A percentile compares a stretch with the other conserved stretches of the same genome.
Conservation (phyloP, 2,113 vertebrate species). For the Pseudolaguvia tuberculata region DNA sequence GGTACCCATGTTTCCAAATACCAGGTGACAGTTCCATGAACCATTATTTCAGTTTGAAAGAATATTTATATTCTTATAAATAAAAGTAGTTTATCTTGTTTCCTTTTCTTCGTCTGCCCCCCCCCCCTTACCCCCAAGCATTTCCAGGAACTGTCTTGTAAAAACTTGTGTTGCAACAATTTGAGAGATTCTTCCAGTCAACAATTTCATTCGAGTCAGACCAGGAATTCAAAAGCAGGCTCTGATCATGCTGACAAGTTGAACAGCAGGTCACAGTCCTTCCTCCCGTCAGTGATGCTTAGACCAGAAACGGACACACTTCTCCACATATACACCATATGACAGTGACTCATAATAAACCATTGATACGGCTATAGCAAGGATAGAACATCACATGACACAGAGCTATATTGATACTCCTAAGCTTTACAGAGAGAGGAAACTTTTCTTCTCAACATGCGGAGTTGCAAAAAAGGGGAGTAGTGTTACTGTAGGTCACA, state of each 20-base stretch:
- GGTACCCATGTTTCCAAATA: too few relatives aligned
- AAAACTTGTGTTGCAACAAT: background rate
- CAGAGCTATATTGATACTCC: background rate
- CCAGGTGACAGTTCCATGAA: too few relatives aligned
- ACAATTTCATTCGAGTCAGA: background rate
- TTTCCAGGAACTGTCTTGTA: conserved; percentile 2
- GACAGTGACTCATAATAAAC: conserved; percentile 9
- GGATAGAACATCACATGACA: background rate
- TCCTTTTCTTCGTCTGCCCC: too few relatives aligned
- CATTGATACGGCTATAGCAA: background rate
- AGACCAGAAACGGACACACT: conserved; percentile 34
- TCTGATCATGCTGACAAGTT: conserved; percentile 24
- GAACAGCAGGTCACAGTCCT: conserved; percentile 19
- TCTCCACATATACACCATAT: background rate
- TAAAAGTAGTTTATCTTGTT: background rate
- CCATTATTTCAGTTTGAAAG: too few relatives aligned
- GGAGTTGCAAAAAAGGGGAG: too few relatives aligned
- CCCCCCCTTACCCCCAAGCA: too few relatives aligned
- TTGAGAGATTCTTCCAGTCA: background rate
- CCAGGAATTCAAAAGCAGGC: background rate
- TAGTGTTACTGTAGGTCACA: background rate
- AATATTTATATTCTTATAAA: too few relatives aligned
- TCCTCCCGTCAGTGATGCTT: conserved; percentile 7
- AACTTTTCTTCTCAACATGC: too few relatives aligned
- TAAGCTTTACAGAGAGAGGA: background rate